Base-by-base conservation (phyloP, 2,797 vertebrate genomes). In the Columba guinea region DNA sequence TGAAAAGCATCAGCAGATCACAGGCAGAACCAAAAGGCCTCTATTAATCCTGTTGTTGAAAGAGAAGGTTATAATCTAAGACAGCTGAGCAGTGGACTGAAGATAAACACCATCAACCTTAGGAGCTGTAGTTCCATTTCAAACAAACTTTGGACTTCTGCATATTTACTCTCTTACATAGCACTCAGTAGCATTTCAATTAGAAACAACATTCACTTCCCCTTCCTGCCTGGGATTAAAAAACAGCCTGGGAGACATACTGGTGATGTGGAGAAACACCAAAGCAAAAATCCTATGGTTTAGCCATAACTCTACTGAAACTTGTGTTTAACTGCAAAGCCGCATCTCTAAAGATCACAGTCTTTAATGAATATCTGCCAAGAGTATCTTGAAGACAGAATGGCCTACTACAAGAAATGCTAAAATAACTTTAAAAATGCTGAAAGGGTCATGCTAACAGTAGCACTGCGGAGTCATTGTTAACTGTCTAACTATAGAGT, bases 381-480 rank as follows among this genome's bases (percentile, higher is more conserved):
- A 60, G 51, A 48, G 34, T 23, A 51, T 51, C 87, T 62, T 21
- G n/a, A 89, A 93, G 81, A 93, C 1, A 80, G 84, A 95, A 93
- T 11, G 26, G 82, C 20, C 35, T 84, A 55, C 73, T 87, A 37
- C 11, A 86, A 88, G 46, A 95, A 96, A 96, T 83, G 85, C 75
- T 90, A 89, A 68, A 95, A 46, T 71, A 75, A 83, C 69, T 65
- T 77, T 3, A 93, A 95, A 95, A 95, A 92, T 86, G 74, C 49
- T 70, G 81, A 90, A 95, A 83, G 93, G 75, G 87, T 93, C 91
- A 93, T 1, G 3, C 41, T 71, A 85, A 58, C 65, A 80, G 73
- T 20, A 84, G 52, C 7, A 1, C 35, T 64, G 65, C 13, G 24
- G 69, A 70, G 34, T 60, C 34, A 58, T 10, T 89, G 74, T 73